Evolutionary conservation across 2,888 invertebrate genomes (phyloP), one percentile per base, ranked within the genome.

Genomic region (Cheilosia vernalis): DNA sequence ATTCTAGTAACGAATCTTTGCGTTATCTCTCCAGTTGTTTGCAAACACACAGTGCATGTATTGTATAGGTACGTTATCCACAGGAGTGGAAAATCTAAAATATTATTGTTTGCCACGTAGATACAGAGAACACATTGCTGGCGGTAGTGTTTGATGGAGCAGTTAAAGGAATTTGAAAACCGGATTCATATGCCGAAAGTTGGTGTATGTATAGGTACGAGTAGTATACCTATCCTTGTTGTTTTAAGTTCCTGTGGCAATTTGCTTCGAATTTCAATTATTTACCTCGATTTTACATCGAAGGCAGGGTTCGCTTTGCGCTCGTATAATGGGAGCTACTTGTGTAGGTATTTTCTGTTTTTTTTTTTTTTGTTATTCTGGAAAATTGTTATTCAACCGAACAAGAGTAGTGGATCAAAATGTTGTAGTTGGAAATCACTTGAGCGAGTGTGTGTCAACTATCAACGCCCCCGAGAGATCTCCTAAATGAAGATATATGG

Each of bases 201-300:
- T 1, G 17, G n/a, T 17, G 17, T 44, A 15, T 6, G 6, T 15
- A n/a, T n/a, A n/a, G n/a, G n/a, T n/a, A n/a, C n/a, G n/a, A 44
- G 44, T 19, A 37, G 37, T 37, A 13, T 37, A 37, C 37, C 30
- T 30, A 9, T 9, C 13, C 37, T 37, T 55, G 33, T 33, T 55
- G 37, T 58, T 40, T 40, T 40, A 37, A 37, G 37, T 40, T 58
- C 19, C 37, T 58, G 4, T 19, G 10, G n/a, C 33, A 58, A 58
- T 58, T 63, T 63, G 10, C 17, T 44, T 63, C n/a, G 47, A 27
- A 63, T 17, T 63, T 44, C 61, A 63, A 63, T 63, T 47, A 63
- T 47, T 47, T 47, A n/a, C 17, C 44, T 47, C 6, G 44, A 17
- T 47, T 4, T 37, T 37, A 10, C 37, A 13, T 37, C 13, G 1